Evolutionary conservation across 2,888 invertebrate genomes (phyloP), one percentile per base, ranked within the genome.

Genomic region (Alloscopus bannaensis): DNA sequence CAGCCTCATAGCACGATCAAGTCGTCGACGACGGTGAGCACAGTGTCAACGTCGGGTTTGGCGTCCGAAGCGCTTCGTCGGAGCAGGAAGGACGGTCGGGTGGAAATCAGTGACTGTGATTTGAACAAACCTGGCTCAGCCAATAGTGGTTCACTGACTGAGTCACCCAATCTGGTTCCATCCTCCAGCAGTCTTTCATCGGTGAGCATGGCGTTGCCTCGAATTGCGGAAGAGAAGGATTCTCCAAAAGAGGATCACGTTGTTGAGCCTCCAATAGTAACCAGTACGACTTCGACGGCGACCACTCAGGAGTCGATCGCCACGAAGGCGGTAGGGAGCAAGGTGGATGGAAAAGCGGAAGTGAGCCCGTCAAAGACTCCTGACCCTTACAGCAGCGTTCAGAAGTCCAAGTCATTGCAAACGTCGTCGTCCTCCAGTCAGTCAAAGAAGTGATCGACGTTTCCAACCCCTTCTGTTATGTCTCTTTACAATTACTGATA

Each of bases 211-310:
- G 77, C 69, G 16, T 88, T 95, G 87, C 95, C 95, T 0, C 89
- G 95, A 83, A 95, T 95, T 78, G 95, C 95, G 0, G 95, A 95
- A 89, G 95, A 95, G 88, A 95, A 95, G 87, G 94, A 94, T 88
- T 94, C 93, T 20, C 94, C 94, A 6, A 84, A 83, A 69, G 84
- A 85, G 11, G 86, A 86, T 6, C 62, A 59, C 31, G 29, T 47
- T 20, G 55, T 42, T 13, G 65, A 62, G 20, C 50, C 66, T 2
- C 20, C n/a, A 6, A 16, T 45, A 16, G 57, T 13, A 28, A 16
- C 42, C 24, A 18, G 57, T 2, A 1, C 66, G 24, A 4, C 47
- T 18, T 6, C 16, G 4, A 47, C 40, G 36, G 26, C 50, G 29
- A 31, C 47, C 22, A 24, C 65, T 18, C n/a, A 13, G 22, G 29